A percentile compares a stretch with the other conserved stretches of the same genome.
Conservation (phyloP, 2,888 invertebrate genomes). For the Scaeva pyrastri region DNA sequence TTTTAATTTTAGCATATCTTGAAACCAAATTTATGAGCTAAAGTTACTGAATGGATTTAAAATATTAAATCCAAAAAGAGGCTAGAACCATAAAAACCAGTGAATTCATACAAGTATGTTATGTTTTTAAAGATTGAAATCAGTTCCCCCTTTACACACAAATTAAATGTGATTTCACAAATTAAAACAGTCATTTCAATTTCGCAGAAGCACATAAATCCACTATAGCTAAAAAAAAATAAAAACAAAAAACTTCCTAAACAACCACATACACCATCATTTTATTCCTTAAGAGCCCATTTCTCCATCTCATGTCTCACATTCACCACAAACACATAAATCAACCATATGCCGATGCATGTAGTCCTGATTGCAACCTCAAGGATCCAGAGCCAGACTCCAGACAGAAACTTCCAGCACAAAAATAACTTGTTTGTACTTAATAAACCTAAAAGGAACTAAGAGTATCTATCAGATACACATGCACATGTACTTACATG, state of each 20-base stretch:
- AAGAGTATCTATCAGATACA: not conserved
- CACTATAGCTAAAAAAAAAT: not conserved
- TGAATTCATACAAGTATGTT: no score
- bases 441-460: not conserved
- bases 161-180: not conserved
- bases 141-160: not conserved
- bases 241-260: not conserved
- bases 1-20: no score
- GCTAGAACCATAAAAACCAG: no score
- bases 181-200: not conserved
- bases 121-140: no score
- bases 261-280: not conserved
- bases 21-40: no score
- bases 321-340: slow-evolving; percentile 12
- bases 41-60: no score
- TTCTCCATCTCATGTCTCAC: slow-evolving; percentile 9
- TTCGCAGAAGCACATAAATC: not conserved
- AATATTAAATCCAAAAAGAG: no score
- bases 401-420: not conserved
- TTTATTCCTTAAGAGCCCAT: not conserved
- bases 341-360: not conserved
- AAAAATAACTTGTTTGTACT: not conserved
- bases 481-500: no score
- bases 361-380: not conserved
- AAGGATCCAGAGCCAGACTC: no score